These are phyloP conservation scores for Agrotis segetum DNA, from an alignment of 2,888 invertebrate genomes.

Conservation along the genomic window DNA sequence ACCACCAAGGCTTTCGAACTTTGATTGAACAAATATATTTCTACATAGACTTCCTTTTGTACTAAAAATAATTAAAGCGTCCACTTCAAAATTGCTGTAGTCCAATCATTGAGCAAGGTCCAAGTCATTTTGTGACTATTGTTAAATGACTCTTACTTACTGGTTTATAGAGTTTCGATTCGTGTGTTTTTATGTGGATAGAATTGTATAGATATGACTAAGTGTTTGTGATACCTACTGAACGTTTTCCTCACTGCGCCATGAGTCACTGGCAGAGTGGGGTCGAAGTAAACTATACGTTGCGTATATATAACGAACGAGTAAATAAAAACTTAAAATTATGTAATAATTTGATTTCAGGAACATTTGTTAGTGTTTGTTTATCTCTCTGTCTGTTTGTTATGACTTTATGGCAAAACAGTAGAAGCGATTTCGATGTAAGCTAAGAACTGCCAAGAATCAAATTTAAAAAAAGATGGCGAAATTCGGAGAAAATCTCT, in stretches of 20 bases:
- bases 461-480: neutral
- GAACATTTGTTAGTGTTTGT: slow-evolving; percentile 18
- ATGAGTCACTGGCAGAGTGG: slow-evolving; percentile 53
- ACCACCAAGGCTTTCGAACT: slow-evolving; percentile 22
- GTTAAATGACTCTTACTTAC: slow-evolving; percentile 20
- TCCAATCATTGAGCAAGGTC: slow-evolving; percentile 36
- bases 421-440: slow-evolving; percentile 10
- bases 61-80: slow-evolving; percentile 30
- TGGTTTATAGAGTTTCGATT: slow-evolving; percentile 15
- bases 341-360: slow-evolving; percentile 12
- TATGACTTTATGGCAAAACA: slow-evolving; percentile 8
- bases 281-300: slow-evolving; percentile 9
- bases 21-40: slow-evolving; percentile 24
- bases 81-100: slow-evolving; percentile 18
- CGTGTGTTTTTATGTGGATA: slow-evolving; percentile 26
- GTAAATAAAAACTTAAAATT: slow-evolving; percentile 6
- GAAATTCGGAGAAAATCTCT: neutral
- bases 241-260: slow-evolving; percentile 51
- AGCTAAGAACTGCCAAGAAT: slow-evolving; percentile 7
- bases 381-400: slow-evolving; percentile 28
- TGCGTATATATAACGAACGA: neutral
- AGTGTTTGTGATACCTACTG: slow-evolving; percentile 52
- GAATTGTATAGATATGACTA: slow-evolving; percentile 46
- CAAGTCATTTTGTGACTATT: neutral
- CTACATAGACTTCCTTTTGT: slow-evolving; percentile 18